Base-by-base conservation (phyloP, 1,140 invertebrate genomes). In the Neodiprion virginianus region DNA sequence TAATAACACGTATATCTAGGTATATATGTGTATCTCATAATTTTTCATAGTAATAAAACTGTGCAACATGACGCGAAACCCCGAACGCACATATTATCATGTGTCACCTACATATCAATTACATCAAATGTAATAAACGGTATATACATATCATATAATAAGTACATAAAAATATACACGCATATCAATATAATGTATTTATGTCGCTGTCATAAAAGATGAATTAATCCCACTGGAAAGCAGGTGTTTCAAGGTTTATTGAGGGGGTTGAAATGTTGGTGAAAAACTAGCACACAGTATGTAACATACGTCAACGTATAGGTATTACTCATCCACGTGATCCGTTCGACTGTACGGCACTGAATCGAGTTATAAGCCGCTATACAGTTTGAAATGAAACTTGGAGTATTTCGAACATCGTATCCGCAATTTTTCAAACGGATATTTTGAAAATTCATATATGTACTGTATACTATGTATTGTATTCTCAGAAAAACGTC, bases 111-210 rank as follows among this genome's bases (percentile, higher is more conserved):
- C 11, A 61, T 61, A 61, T 61, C 53, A 61, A 61, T 61, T 61
- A 61, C 53, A 61, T 61, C 11, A 61, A 61, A 61, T 61, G 53
- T 61, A 61, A 61, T 17, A 61, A 61, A 61, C 53, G 53, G 28
- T 40, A 40, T 40, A 40, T 40, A 40, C 28, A 40, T 40, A 40
- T 40, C 28, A 40, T 40, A 40, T 40, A 40, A 40, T 40, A 40
- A 40, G 69, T 69, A 70, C 23, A 74, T 69, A 74, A 40, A 74
- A 48, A 23, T 74, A 74, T 74, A 48, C 47, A 66, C 40, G 48
- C 67, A 23, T 71, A 71, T 49, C 50, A 40, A 12, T 49, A 50
- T 10, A 40, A 40, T 40, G 28, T 5, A 40, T 40, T 40, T 40
- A 40, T 40, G 28, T 40, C 28, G 28, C 28, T 40, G 28, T 21